A percentile compares a stretch with the other conserved stretches of the same genome.
These are phyloP conservation scores for Lutjanus argentimaculatus DNA, from an alignment of 2,797 vertebrate species.

Conservation along the genomic window DNA sequence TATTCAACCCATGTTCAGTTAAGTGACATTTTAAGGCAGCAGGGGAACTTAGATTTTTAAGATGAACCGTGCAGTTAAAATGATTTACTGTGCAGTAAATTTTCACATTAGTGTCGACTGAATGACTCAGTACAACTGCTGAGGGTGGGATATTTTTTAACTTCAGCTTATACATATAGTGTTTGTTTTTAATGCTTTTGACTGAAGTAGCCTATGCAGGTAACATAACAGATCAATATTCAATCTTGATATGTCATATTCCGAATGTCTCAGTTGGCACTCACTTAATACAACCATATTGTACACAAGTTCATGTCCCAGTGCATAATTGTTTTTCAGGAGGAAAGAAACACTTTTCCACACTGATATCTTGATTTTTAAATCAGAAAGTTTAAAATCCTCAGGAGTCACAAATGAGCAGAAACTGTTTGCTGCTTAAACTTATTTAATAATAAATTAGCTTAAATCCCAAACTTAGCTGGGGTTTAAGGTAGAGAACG, in stretches of 20 bases:
- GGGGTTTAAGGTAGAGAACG: not conserved
- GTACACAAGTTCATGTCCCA: not conserved
- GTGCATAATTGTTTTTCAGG: not conserved
- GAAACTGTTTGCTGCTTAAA: not conserved
- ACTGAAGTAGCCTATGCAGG: not conserved
- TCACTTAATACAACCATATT: not conserved
- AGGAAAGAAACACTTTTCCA: not conserved
- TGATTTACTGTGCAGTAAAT: no score
- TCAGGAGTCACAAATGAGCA: constrained; percentile 1
- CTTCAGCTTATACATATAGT: not conserved
- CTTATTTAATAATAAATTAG: not conserved
- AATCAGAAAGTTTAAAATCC: not conserved
- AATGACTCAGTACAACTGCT: not conserved
- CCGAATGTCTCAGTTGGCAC: not conserved
- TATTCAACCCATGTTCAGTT: no score
- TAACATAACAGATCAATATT: not conserved
- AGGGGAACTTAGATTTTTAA: no score
- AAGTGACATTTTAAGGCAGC: no score
- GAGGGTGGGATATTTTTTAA: not conserved
- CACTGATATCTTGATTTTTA: not conserved
- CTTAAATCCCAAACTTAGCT: constrained; percentile 1
- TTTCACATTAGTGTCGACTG: no score
- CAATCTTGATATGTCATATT: not conserved
- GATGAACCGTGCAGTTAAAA: no score
- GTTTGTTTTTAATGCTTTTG: not conserved